Percentiles rank a stretch among this genome's conserved stretches.
These are phyloP conservation scores for Rhinella marina DNA, from an alignment of 2,797 vertebrate species.

Conservation along the genomic window DNA sequence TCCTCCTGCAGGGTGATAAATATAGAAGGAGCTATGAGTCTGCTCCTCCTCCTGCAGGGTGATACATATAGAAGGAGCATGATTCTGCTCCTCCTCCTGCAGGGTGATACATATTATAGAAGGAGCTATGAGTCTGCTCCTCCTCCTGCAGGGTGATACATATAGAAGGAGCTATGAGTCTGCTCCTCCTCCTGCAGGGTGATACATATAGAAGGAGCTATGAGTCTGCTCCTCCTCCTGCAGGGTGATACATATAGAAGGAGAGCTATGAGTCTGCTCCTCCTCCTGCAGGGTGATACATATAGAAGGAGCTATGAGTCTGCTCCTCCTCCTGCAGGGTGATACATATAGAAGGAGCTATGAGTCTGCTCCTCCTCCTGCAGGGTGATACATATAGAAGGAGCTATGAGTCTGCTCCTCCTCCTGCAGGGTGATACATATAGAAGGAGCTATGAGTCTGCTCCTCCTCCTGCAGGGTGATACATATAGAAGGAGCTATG, in stretches of 20 bases:
- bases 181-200: neutral
- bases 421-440: neutral
- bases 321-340: neutral
- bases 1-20: conserved; percentile 6
- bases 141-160: neutral
- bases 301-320: neutral
- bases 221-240: neutral
- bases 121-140: neutral
- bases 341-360: neutral
- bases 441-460: neutral
- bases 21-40: neutral
- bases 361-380: neutral
- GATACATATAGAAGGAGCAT: too few species aligned
- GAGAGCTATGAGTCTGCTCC: neutral
- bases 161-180: neutral
- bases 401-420: neutral
- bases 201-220: neutral
- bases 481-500: neutral
- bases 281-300: neutral
- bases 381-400: neutral
- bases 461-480: neutral
- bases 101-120: neutral
- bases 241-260: neutral
- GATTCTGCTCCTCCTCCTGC: neutral
- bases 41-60: neutral